Base-by-base conservation (phyloP, 2,113 vertebrate species). In the Papio anubis region DNA sequence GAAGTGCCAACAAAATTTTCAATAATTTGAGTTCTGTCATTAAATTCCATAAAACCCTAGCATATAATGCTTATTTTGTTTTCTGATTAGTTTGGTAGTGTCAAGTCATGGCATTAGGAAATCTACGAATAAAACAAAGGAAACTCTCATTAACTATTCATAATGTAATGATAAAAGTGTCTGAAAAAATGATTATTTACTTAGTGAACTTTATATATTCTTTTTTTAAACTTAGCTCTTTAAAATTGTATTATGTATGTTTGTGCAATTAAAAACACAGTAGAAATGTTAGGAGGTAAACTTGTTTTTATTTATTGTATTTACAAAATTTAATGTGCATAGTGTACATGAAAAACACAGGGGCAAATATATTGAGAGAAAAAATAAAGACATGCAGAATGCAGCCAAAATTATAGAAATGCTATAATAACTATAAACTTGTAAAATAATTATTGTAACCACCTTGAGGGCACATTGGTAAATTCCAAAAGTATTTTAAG, bases 361-460 rank as follows among this genome's bases (percentile, higher is more conserved):
- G 52, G 93, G 68, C 87, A 97, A 92, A 92, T 21, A 59, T 59
- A 73, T 27, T 93, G 78, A 88, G 95, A 59, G 96, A 27, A 87
- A 96, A 98, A 98, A 88, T 73, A 97, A 98, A 98, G 88, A 95
- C 89, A 91, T 98, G 97, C 57, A 96, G 75, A 98, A 98, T 94
- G n/a, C 95, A 95, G 66, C 78, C 93, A 85, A 75, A 80, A 98
- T 97, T 96, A 92, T 48, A 97, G 88, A 97, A 98, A 98, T 89
- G 81, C 66, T 98, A 94, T 78, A 97, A 93, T 76, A 93, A 81
- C n/a, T 32, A 30, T 61, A 80, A 40, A 82, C 9, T 98, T 97
- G 98, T 97, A 76, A 95, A 94, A 97, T 57, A 96, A 97, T 97
- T 97, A 98, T 98, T 90, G 21, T 40, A 52, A 84, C 7, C 40